Conservation (phyloP, 2,797 vertebrate genomes). For the Megalops cyprinoides region DNA sequence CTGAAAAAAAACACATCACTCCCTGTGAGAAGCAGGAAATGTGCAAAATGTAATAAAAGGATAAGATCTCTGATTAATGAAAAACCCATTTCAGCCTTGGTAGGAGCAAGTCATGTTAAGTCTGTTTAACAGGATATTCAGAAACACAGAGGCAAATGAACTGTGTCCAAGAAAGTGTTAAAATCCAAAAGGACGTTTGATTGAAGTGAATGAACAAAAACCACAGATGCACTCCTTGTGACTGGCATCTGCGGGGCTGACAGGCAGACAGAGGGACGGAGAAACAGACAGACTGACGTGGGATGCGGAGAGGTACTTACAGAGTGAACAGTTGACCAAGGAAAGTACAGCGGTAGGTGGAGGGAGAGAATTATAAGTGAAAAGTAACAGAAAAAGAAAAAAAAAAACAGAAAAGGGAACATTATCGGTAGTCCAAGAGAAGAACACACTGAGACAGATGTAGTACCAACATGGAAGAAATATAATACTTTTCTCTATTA, state of each 20-base stretch:
- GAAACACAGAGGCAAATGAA: neutral
- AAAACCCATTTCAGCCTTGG: too few relatives aligned
- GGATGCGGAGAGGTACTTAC: conserved; percentile 71
- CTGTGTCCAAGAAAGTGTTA: neutral
- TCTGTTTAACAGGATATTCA: neutral
- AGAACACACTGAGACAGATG: conserved; percentile 47
- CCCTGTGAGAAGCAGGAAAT: too few relatives aligned
- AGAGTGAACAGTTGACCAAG: conserved; percentile 60
- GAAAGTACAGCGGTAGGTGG: conserved; percentile 65
- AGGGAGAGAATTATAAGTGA: conserved; percentile 66
- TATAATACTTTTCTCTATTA: neutral
- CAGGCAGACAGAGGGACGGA: neutral
- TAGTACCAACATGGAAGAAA: conserved; percentile 43
- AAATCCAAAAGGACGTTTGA: neutral
- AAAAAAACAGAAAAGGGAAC: conserved; percentile 60
- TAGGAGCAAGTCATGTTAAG: neutral
- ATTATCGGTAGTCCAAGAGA: conserved; percentile 56
- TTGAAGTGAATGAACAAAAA: neutral
- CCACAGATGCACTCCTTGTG: neutral
- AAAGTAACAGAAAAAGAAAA: conserved; percentile 51
- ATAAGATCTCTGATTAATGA: too few relatives aligned
- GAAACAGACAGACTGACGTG: conserved; percentile 42
- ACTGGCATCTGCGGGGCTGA: neutral
- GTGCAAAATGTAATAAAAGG: too few relatives aligned
- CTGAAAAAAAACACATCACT: too few relatives aligned